Evolutionary conservation across 2,888 invertebrate species (phyloP), one percentile per base, ranked within the genome.

Genomic region (Pecten maximus): DNA sequence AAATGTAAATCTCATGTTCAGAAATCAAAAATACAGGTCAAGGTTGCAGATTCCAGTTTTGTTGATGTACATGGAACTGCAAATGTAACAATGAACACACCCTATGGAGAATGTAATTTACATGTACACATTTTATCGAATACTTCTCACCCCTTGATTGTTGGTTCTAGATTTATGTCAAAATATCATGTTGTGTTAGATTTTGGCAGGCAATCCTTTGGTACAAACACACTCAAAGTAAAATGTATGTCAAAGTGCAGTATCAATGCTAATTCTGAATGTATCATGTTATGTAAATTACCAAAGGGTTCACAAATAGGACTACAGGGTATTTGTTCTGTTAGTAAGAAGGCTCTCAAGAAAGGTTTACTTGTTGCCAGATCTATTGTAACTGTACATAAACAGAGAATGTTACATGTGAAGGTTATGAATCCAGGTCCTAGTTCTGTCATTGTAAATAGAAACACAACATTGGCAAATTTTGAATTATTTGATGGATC

Each of bases 401-500:
- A 88, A 87, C 4, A 28, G 88, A n/a, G 28, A 89, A n/a, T 19
- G 91, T 88, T 39, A 48, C 91, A 28, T 88, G 40, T 91, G 10
- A 90, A 86, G 15, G 35, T 90, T 15, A 40, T 90, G 35, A 91
- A 91, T 28, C 91, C 91, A n/a, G 87, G 87, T 0, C 74, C 60
- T 89, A 40, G 87, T 88, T 35, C 88, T 2, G 16, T 50, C 2
- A 2, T 2, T 15, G 19, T 50, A 16, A 8, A 16, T 8, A 50
- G 2, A 16, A 16, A 16, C 16, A 16, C 15, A 16, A 2, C 16
- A 15, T 16, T 50, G 19, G 50, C 50, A 50, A 50, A 89, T 48
- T 91, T 91, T 88, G 48, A 89, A 40, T 50, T 89, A 12, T 92
- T 89, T 89, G 92, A 92, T 44, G 90, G 89, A 40, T 92, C 91